phyloP scores from a whole-genome alignment of 2,888 invertebrate species.

The Brassicogethes aeneus region DNA sequence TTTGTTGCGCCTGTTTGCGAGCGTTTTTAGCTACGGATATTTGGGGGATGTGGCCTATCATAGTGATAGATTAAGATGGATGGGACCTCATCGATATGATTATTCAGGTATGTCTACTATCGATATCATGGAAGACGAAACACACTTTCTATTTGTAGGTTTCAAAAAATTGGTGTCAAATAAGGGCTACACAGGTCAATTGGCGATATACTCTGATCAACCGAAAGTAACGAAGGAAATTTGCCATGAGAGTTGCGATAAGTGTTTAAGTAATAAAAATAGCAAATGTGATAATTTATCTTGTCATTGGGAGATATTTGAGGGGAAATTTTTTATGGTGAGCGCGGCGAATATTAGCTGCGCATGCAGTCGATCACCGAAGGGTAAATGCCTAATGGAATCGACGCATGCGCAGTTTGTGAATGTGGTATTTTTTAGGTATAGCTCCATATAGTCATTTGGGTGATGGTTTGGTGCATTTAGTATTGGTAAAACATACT shows the following conservation, averaged over 20 bases:
- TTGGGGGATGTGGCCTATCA: slow-evolving; percentile 73
- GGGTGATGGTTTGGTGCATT: slow-evolving; percentile 70
- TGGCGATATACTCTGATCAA: slow-evolving; percentile 45
- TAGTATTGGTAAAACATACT: slow-evolving; percentile 65
- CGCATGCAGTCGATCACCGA: slow-evolving; percentile 62
- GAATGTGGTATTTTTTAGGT: slow-evolving; percentile 37
- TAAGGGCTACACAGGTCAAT: slow-evolving; percentile 55
- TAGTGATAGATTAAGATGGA: slow-evolving; percentile 74
- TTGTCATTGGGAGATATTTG: slow-evolving; percentile 49
- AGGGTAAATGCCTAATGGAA: slow-evolving; percentile 20
- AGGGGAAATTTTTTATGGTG: slow-evolving; percentile 67
- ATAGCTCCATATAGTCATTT: slow-evolving; percentile 70
- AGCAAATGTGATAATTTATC: slow-evolving; percentile 19
- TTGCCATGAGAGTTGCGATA: slow-evolving; percentile 46
- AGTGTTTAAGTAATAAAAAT: slow-evolving; percentile 30
- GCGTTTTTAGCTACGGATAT: slow-evolving; percentile 76
- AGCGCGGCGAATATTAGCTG: slow-evolving; percentile 71
- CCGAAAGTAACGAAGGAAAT: slow-evolving; percentile 39
- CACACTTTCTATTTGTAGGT: slow-evolving; percentile 43
- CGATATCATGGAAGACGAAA: not conserved
- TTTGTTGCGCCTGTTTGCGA: slow-evolving; percentile 59
- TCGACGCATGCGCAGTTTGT: not conserved
- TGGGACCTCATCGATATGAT: slow-evolving; percentile 78
- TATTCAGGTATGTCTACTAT: slow-evolving; percentile 50
- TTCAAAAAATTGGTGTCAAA: slow-evolving; percentile 55